A percentile compares a stretch with the other conserved stretches of the same genome.
phyloP scores from a whole-genome alignment of 2,888 invertebrate species.

The Metellina segmentata region DNA sequence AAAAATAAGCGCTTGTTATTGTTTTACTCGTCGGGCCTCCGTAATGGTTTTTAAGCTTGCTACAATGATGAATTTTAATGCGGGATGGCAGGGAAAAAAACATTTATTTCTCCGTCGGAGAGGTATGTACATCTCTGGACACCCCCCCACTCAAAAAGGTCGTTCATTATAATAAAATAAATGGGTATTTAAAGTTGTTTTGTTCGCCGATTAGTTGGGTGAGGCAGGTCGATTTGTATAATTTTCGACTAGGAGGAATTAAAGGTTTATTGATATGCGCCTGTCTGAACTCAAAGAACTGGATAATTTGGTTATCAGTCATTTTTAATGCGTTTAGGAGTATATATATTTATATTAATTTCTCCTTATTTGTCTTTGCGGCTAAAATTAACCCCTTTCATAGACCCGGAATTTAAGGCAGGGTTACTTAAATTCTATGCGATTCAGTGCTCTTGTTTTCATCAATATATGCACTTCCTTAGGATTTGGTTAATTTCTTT shows the following conservation, averaged over 20 bases:
- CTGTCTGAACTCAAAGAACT: too few relatives aligned
- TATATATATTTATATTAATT: too few relatives aligned
- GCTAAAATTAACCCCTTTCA: too few relatives aligned
- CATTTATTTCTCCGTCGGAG: slow-evolving; percentile 33
- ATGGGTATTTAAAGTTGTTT: slow-evolving; percentile 38
- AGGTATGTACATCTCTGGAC: not conserved
- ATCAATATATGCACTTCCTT: too few relatives aligned
- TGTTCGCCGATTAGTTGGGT: not conserved
- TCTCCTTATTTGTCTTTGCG: too few relatives aligned
- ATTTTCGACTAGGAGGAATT: not conserved
- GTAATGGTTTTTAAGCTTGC: slow-evolving; percentile 61
- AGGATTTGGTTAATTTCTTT: too few relatives aligned
- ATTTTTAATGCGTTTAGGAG: too few relatives aligned
- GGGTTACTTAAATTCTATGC: too few relatives aligned
- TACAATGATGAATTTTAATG: slow-evolving; percentile 68
- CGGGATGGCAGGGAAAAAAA: slow-evolving; percentile 2
- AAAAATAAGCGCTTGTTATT: slow-evolving; percentile 58
- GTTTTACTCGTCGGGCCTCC: slow-evolving; percentile 7
- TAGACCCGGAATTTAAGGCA: too few relatives aligned
- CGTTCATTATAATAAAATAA: slow-evolving; percentile 21
- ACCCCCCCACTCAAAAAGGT: not conserved
- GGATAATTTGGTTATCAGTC: too few relatives aligned
- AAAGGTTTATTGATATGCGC: too few relatives aligned
- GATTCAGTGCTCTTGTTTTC: too few relatives aligned
- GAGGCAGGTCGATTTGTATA: not conserved